These are phyloP conservation scores for Papilio helenus DNA, from an alignment of 1,140 invertebrate genomes.

Conservation along the genomic window DNA sequence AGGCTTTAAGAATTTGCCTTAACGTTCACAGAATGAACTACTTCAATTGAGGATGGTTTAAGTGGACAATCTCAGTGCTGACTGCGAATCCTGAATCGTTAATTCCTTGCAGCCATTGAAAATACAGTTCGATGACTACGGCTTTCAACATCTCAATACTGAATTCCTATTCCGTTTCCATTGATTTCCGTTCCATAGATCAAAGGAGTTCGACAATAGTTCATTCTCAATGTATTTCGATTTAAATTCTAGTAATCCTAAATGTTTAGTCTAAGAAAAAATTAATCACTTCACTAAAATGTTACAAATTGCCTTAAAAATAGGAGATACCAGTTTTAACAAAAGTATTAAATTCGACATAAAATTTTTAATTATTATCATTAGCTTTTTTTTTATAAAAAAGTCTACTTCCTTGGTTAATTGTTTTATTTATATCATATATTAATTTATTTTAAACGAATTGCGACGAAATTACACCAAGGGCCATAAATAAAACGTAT, in stretches of 20 bases:
- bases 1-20: too few relatives aligned
- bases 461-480: background rate
- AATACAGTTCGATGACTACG: background rate
- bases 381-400: too few relatives aligned
- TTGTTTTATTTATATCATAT: too few relatives aligned
- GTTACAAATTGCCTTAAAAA: too few relatives aligned
- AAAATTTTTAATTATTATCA: too few relatives aligned
- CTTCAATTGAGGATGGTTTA: background rate
- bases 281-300: too few relatives aligned
- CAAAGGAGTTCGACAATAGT: background rate
- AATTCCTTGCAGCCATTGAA: background rate
- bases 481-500: slow-evolving; percentile 5
- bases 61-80: background rate
- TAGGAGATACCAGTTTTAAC: too few relatives aligned
- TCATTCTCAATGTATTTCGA: background rate
- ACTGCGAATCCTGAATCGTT: slow-evolving; percentile 2
- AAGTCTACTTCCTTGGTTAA: too few relatives aligned
- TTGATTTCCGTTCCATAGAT: background rate
- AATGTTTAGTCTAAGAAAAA: background rate
- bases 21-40: background rate
- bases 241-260: background rate
- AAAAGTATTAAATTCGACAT: too few relatives aligned
- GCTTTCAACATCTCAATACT: background rate
- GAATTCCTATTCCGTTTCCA: background rate
- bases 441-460: too few relatives aligned